Evolutionary conservation across 2,113 vertebrate species (phyloP).

Genomic region (Oreochromis aureus): DNA sequence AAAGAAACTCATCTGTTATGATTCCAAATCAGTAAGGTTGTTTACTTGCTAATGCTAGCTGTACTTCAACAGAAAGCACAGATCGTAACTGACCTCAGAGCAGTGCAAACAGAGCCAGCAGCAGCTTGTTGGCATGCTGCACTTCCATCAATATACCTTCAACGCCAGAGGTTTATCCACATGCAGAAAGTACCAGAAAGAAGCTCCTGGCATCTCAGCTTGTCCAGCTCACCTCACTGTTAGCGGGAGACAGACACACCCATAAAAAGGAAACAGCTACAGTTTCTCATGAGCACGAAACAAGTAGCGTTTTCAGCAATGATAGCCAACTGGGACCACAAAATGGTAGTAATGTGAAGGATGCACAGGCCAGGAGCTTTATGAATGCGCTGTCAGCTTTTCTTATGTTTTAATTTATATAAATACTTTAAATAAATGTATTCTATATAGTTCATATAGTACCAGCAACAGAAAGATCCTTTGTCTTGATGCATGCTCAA

Average conservation of each 20-base stretch:
- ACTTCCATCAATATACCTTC: not conserved
- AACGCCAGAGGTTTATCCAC: not conserved
- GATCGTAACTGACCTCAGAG: not conserved
- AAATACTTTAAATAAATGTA: not conserved
- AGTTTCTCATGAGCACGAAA: not conserved
- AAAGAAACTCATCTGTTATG: not conserved
- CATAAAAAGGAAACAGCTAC: not conserved
- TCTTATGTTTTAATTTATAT: not conserved
- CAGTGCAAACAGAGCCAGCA: too few species aligned
- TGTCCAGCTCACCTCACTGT: not conserved
- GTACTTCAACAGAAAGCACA: not conserved
- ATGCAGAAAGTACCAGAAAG: not conserved
- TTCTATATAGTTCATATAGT: fast-evolving
- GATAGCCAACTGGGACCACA: not conserved
- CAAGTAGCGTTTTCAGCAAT: not conserved
- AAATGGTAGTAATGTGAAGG: not conserved
- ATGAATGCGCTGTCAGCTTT: not conserved
- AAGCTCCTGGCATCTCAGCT: not conserved
- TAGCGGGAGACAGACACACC: not conserved
- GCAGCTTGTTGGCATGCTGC: not conserved
- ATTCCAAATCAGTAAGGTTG: not conserved
- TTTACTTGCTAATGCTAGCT: not conserved
- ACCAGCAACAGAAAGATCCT: not conserved
- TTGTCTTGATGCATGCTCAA: not conserved
- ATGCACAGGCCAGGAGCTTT: not conserved